Percentiles rank a stretch among this genome's conserved stretches.
These are phyloP conservation scores for Aphrophora alni DNA, from an alignment of 2,888 invertebrate genomes.

Conservation along the genomic window DNA sequence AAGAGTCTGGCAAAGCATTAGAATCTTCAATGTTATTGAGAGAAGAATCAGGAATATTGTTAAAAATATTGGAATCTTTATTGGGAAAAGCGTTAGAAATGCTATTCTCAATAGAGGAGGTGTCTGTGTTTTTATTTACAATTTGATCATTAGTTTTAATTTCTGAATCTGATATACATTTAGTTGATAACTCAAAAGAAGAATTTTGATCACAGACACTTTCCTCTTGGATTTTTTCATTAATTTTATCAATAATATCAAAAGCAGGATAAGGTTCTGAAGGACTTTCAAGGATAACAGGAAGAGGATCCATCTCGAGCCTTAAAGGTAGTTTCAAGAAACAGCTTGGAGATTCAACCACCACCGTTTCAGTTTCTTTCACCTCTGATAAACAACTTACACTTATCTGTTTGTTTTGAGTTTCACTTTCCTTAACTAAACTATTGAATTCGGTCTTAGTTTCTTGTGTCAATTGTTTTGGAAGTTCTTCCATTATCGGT, in stretches of 20 bases:
- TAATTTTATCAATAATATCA: conserved; percentile 17
- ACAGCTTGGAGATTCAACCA: conserved; percentile 24
- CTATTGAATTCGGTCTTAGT: background rate
- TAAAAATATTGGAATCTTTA: background rate
- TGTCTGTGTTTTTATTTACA: conserved; percentile 10
- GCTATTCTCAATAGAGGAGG: background rate
- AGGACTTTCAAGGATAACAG: conserved; percentile 46
- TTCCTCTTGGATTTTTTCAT: conserved; percentile 6
- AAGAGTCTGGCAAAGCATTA: conserved; percentile 1
- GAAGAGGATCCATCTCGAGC: conserved; percentile 42
- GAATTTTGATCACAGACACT: conserved; percentile 15
- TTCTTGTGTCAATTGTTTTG: conserved; percentile 25
- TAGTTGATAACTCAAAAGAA: background rate
- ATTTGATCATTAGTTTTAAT: background rate
- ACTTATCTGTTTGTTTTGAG: conserved; percentile 28
- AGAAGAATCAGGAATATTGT: background rate
- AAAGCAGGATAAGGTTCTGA: conserved; percentile 41
- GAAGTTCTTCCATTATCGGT: conserved; percentile 46
- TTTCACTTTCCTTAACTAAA: background rate
- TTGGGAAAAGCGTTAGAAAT: background rate
- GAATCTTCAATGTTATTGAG: background rate
- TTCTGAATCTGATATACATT: background rate
- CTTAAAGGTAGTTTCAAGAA: conserved; percentile 38
- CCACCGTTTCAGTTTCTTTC: conserved; percentile 11
- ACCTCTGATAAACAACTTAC: conserved; percentile 41